Evolutionary conservation across 2,113 vertebrate genomes (phyloP), one percentile per base, ranked within the genome.

Genomic region (Bolborhynchus lineola): DNA sequence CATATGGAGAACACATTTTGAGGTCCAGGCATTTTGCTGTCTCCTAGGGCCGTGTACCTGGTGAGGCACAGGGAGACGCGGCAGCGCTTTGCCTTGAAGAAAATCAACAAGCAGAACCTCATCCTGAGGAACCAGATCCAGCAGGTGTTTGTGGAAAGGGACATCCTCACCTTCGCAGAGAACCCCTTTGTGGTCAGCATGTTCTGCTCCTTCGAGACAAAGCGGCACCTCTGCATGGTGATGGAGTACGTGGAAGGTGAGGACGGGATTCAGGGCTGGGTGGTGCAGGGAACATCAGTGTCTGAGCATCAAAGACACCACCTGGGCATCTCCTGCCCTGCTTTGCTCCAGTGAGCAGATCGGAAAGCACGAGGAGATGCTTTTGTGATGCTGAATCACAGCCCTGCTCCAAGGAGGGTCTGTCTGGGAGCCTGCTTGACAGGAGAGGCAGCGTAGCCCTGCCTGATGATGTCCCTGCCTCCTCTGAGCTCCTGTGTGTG

Each of bases 211-310:
- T 99, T 99, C 2, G 99, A 99, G 97, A 99, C 99, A 0, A 98
- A 98, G 16, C 97, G 99, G 10, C 99, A 99, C 96, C 98, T 99
- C 62, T 99, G 99, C 97, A 99, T 99, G 99, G 99, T 99, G 95
- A 99, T 99, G 99, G 99, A 99, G 95, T 99, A 99, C 0, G 99
- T 99, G 92, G 99, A 99, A 99, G 99, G 99, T 99, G 95, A 92
- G 93, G 10, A 37, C 1, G 1, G 44, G 25, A 42, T 44, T 21
- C 0, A 0, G 14, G 55, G 57, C 41, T 71, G 77, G 29, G 11
- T 0, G 1, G 35, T 41, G 70, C 52, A 23, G 74, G 9, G 41
- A 63, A 23, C n/a, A 12, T 3, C 52, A 33, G 7, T 69, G 18
- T 57, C 88, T 49, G 67, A 87, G 47, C 47, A 37, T 12, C 1